Percentiles rank a stretch among this genome's conserved stretches.
phyloP scores from a whole-genome alignment of 2,113 vertebrate species.

The Alligator mississippiensis region DNA sequence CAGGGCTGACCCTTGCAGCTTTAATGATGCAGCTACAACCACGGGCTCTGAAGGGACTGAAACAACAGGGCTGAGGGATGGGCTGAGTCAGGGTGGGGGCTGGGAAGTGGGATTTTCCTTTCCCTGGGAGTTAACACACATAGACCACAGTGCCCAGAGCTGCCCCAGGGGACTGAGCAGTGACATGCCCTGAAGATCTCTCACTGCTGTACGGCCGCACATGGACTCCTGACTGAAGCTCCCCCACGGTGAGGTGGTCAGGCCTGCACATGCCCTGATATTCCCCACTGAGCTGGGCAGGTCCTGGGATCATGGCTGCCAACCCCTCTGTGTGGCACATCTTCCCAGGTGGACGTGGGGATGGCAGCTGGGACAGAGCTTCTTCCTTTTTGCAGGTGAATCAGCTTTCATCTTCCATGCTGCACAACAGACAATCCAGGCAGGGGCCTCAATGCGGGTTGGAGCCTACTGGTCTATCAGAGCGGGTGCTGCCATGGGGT shows the following conservation, averaged over 20 bases:
- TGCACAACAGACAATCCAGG: not conserved
- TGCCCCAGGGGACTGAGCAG: not conserved
- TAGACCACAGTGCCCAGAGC: not conserved
- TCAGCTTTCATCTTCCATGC: not conserved
- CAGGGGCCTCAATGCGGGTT: not conserved
- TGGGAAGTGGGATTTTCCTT: not conserved
- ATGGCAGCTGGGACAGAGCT: not conserved
- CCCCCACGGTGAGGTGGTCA: too few species aligned
- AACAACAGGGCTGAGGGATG: not conserved
- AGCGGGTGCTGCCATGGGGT: too few species aligned
- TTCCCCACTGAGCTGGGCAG: too few species aligned
- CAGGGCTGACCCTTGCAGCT: fast-evolving
- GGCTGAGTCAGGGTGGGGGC: not conserved
- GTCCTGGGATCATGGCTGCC: too few species aligned
- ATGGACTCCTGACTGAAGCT: too few species aligned
- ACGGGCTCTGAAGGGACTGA: not conserved
- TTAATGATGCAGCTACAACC: fast-evolving
- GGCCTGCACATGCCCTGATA: too few species aligned
- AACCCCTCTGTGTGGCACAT: not conserved
- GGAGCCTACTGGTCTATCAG: not conserved
- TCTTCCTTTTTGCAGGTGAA: not conserved
- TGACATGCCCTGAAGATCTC: too few species aligned
- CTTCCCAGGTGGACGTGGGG: not conserved
- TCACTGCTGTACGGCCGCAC: too few species aligned
- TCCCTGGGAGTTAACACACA: not conserved